Evolutionary conservation across 2,888 invertebrate species (phyloP).

Genomic region (Drosophila planitibia): DNA sequence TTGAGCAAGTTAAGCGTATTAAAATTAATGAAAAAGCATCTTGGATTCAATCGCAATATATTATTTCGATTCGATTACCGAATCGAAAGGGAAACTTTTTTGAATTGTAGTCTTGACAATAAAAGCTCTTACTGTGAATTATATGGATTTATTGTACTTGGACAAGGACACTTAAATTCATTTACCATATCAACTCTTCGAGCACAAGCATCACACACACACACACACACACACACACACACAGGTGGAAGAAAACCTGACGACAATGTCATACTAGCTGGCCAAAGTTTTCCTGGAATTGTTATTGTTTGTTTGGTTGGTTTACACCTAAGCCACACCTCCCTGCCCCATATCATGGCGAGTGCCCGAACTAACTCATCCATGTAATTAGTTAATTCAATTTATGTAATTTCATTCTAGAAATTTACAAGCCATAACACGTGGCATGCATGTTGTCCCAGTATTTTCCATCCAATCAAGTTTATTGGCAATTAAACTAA

Average conservation of each 20-base stretch:
- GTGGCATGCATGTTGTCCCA: not conserved
- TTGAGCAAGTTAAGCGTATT: slow-evolving; percentile 47
- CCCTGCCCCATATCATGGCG: not conserved
- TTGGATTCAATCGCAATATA: not conserved
- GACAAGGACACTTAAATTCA: not conserved
- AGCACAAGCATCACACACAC: not conserved
- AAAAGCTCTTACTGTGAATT: not conserved
- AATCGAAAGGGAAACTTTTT: not conserved
- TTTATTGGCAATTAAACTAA: slow-evolving; percentile 71
- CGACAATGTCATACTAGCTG: not conserved
- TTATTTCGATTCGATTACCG: not conserved
- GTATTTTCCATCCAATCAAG: slow-evolving; percentile 14
- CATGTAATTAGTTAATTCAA: slow-evolving; percentile 74
- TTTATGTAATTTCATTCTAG: slow-evolving; percentile 63
- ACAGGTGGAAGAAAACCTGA: not conserved
- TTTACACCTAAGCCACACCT: not conserved
- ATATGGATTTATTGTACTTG: not conserved
- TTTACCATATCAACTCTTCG: not conserved
- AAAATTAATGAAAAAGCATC: slow-evolving; percentile 32
- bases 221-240: not conserved
- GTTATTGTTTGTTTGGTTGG: not conserved
- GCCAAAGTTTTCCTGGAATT: not conserved
- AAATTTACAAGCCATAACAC: slow-evolving; percentile 56
- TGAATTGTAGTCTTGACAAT: not conserved
- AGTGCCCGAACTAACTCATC: slow-evolving; percentile 24